Conservation (phyloP, 2,888 invertebrate species). For the Schizaphis graminum region DNA sequence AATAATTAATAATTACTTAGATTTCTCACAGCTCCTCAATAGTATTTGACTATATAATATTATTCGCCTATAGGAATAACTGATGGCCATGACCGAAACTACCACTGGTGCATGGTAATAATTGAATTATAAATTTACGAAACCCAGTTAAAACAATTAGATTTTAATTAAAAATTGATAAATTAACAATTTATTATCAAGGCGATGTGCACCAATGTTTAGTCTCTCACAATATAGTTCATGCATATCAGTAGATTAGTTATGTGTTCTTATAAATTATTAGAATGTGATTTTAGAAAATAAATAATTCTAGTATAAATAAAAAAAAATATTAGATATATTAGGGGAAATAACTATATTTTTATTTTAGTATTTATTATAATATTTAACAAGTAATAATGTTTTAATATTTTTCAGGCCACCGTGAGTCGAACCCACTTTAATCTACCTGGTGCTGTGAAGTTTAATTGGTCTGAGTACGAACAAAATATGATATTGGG, state of each 20-base stretch:
- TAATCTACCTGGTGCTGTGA: slow-evolving; percentile 67
- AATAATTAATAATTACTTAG: neutral
- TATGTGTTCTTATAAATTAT: neutral
- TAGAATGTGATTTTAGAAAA: neutral
- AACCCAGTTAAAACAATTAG: neutral
- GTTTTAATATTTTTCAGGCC: slow-evolving; percentile 10
- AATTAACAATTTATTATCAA: neutral
- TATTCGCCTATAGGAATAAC: neutral
- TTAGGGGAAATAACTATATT: neutral
- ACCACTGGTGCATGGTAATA: neutral
- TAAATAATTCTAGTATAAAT: neutral
- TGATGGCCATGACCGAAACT: slow-evolving; percentile 2
- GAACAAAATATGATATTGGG: slow-evolving; percentile 86
- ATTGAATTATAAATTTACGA: neutral
- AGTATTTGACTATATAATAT: neutral
- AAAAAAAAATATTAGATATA: neutral
- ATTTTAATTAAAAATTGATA: neutral
- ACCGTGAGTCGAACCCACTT: neutral
- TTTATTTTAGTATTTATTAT: neutral
- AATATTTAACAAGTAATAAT: neutral
- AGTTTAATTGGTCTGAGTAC: slow-evolving; percentile 84
- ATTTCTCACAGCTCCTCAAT: neutral
- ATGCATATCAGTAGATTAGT: neutral
- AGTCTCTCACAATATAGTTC: neutral
- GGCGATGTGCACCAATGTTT: neutral